Percentiles rank a stretch among this genome's conserved stretches.
phyloP scores from a whole-genome alignment of 2,888 invertebrate species.

The Imbricaverruca yamaguchii region DNA sequence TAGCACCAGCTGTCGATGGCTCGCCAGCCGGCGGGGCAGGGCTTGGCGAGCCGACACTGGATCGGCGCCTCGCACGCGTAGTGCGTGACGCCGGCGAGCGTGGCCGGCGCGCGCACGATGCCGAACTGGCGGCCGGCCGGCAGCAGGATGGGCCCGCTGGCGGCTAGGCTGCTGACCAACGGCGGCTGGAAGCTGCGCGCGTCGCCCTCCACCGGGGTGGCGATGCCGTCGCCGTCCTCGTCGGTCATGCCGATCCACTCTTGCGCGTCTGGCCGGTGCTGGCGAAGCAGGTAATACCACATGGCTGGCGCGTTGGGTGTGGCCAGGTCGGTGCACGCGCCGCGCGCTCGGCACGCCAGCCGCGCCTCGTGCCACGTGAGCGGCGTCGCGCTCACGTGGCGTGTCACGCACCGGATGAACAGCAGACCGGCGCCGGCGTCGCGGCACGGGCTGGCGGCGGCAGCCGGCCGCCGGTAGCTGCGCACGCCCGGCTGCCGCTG shows the following conservation, averaged over 20 bases:
- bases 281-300: not conserved
- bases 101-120: not conserved
- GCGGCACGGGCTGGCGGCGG: not conserved
- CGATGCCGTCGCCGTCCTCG: not conserved
- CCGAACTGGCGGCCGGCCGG: not conserved
- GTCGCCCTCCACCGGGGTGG: not conserved
- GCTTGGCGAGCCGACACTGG: not conserved
- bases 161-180: not conserved
- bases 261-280: not conserved
- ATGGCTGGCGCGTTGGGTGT: not conserved
- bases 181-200: not conserved
- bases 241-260: not conserved
- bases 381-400: not conserved
- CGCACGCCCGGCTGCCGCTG: not conserved
- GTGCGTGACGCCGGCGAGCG: not conserved
- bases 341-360: not conserved
- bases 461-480: not conserved
- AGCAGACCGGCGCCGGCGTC: not conserved
- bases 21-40: not conserved
- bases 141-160: not conserved
- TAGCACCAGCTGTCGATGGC: not conserved
- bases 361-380: not conserved
- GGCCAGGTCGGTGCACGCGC: not conserved
- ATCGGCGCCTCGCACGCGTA: not conserved
- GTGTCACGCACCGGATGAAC: not conserved